phyloP scores from a whole-genome alignment of 2,888 invertebrate species.

The Pterostichus niger region DNA sequence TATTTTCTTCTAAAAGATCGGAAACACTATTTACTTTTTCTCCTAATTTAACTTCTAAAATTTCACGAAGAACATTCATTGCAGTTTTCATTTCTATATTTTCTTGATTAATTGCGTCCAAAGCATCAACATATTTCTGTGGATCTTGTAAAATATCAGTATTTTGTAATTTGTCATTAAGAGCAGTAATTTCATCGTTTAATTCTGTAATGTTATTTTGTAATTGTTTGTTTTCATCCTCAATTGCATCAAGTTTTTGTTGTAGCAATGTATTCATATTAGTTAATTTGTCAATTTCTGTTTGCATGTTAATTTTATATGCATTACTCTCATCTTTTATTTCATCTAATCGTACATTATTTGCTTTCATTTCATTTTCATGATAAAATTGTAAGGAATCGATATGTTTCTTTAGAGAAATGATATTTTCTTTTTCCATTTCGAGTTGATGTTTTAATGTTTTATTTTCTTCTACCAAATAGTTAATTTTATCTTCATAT shows the following conservation, averaged over 20 bases:
- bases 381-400: slow-evolving; percentile 56
- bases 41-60: slow-evolving; percentile 42
- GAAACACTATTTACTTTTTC: slow-evolving; percentile 13
- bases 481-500: slow-evolving; percentile 67
- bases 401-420: slow-evolving; percentile 28
- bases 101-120: slow-evolving; percentile 37
- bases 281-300: slow-evolving; percentile 60
- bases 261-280: slow-evolving; percentile 64
- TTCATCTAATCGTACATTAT: slow-evolving; percentile 30
- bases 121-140: slow-evolving; percentile 3
- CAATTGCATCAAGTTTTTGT: slow-evolving; percentile 58
- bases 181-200: slow-evolving; percentile 46
- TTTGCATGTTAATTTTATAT: slow-evolving; percentile 55
- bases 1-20: not conserved
- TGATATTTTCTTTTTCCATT: slow-evolving; percentile 50
- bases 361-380: slow-evolving; percentile 59
- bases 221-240: slow-evolving; percentile 64
- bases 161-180: slow-evolving; percentile 34
- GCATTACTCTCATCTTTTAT: slow-evolving; percentile 50
- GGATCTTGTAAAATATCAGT: slow-evolving; percentile 17
- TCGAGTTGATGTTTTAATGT: slow-evolving; percentile 61
- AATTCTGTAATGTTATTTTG: slow-evolving; percentile 52
- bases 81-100: slow-evolving; percentile 54
- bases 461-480: slow-evolving; percentile 66
- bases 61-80: slow-evolving; percentile 25